A percentile compares a stretch with the other conserved stretches of the same genome.
Evolutionary conservation across 1,140 invertebrate species (phyloP).

Genomic region (Helicoverpa armigera): DNA sequence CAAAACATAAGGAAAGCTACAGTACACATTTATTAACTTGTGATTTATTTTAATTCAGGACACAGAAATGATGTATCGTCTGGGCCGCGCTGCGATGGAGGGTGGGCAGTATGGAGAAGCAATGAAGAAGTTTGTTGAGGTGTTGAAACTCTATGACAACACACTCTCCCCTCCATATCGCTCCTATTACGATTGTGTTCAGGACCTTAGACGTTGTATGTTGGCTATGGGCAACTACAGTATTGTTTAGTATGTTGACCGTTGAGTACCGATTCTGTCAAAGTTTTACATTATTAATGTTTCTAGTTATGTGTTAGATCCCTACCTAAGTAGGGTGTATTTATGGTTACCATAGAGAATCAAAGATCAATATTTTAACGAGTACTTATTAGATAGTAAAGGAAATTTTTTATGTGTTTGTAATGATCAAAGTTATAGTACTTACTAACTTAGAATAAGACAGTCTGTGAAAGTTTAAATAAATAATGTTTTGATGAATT

Average conservation of each 20-base stretch:
- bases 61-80: slow-evolving; percentile 90
- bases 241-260: slow-evolving; percentile 62
- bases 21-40: too few species aligned
- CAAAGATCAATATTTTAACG: background rate
- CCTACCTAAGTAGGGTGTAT: too few species aligned
- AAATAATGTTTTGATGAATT: too few species aligned
- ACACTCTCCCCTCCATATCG: slow-evolving; percentile 91
- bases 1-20: too few species aligned
- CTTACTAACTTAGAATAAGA: background rate
- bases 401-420: background rate
- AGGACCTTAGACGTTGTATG: slow-evolving; percentile 92
- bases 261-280: too few species aligned
- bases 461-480: too few species aligned
- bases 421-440: background rate
- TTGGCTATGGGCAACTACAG: slow-evolving; percentile 89
- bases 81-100: slow-evolving; percentile 89
- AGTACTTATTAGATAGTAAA: too few species aligned
- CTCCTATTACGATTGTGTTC: slow-evolving; percentile 94
- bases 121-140: slow-evolving; percentile 90
- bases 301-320: too few species aligned
- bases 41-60: slow-evolving; percentile 84
- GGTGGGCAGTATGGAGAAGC: slow-evolving; percentile 89
- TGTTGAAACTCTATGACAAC: slow-evolving; percentile 90
- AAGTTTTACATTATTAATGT: slow-evolving; percentile 32
- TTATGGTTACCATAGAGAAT: too few species aligned